These are phyloP conservation scores for Stegostoma tigrinum DNA, from an alignment of 2,113 vertebrate species.

Conservation along the genomic window DNA sequence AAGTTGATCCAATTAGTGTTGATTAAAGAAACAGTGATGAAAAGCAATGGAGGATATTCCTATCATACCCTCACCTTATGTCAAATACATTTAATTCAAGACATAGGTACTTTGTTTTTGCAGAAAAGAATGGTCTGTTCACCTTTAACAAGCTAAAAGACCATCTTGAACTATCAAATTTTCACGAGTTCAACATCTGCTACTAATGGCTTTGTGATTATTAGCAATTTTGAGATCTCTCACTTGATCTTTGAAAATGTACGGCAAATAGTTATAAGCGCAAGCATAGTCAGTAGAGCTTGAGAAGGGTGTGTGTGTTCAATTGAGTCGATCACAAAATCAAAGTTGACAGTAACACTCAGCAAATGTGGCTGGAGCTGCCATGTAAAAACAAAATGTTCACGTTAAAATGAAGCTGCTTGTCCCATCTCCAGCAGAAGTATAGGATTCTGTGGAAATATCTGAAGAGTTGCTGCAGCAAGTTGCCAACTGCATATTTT, in stretches of 20 bases:
- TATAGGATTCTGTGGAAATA: background rate
- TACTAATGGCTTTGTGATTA: background rate
- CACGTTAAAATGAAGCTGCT: background rate
- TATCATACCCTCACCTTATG: background rate
- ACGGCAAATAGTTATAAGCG: background rate
- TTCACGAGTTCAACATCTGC: background rate
- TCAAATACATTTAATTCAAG: background rate
- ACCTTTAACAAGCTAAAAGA: background rate
- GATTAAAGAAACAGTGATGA: background rate
- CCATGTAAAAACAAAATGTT: no score
- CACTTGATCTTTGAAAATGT: no score
- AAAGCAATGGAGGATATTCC: background rate
- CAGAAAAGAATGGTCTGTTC: no score
- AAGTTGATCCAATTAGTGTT: background rate
- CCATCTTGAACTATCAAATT: background rate
- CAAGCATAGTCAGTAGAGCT: background rate
- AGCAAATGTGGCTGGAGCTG: no score
- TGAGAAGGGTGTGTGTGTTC: background rate
- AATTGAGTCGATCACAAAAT: background rate
- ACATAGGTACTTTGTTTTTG: background rate
- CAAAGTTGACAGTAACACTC: background rate
- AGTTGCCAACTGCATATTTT: background rate
- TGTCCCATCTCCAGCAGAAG: background rate
- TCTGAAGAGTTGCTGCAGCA: background rate
- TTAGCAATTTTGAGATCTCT: background rate